Conservation (phyloP, 1,140 invertebrate genomes). For the Octopus sinensis region DNA sequence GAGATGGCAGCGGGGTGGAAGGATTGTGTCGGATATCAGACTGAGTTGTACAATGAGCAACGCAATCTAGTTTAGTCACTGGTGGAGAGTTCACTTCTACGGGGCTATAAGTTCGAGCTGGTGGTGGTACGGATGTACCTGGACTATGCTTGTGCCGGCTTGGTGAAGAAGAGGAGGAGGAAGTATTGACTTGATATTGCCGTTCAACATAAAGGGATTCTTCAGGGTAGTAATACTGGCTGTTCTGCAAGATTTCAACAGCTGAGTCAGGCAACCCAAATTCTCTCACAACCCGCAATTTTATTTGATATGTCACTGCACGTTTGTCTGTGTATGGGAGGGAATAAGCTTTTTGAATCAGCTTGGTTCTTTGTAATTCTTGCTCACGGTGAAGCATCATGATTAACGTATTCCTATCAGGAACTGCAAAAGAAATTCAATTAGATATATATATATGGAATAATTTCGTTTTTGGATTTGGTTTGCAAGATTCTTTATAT, state of each 20-base stretch:
- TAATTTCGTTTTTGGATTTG: too few relatives aligned
- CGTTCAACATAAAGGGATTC: constrained; percentile 19
- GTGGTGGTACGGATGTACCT: constrained; percentile 16
- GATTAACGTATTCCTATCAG: constrained; percentile 69
- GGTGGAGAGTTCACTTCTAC: constrained; percentile 28
- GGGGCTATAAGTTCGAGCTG: constrained; percentile 25
- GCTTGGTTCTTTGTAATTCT: constrained; percentile 76
- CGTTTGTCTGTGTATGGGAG: constrained; percentile 73
- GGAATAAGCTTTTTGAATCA: constrained; percentile 73
- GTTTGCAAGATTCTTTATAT: too few relatives aligned
- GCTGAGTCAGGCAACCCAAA: constrained; percentile 90
- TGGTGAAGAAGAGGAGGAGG: constrained; percentile 12
- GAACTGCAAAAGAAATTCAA: constrained; percentile 60
- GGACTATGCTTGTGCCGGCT: constrained; percentile 25
- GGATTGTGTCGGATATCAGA: constrained; percentile 21
- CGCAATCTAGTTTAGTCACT: background rate
- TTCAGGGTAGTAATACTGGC: constrained; percentile 41
- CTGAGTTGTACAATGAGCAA: constrained; percentile 2
- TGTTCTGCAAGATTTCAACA: constrained; percentile 74
- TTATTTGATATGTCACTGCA: constrained; percentile 75
- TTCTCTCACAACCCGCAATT: constrained; percentile 84
- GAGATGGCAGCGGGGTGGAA: constrained; percentile 20
- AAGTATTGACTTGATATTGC: constrained; percentile 17
- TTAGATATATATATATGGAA: too few relatives aligned
- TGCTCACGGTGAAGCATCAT: constrained; percentile 82